These are phyloP conservation scores for Rachycentron canadum DNA, from an alignment of 2,797 vertebrate species.

Conservation along the genomic window DNA sequence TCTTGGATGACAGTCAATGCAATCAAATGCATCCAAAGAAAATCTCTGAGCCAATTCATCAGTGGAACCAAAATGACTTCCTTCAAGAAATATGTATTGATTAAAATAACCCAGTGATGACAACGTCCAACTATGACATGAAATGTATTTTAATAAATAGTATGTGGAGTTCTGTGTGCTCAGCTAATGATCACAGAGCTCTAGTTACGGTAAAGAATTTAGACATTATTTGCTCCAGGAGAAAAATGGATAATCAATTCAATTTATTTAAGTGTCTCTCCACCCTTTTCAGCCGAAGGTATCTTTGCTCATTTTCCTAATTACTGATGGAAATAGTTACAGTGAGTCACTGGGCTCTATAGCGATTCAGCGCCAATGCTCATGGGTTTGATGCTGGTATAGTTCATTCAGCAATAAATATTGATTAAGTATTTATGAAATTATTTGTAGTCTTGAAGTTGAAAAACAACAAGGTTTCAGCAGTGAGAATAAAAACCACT, in stretches of 20 bases:
- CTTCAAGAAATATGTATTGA: conserved; percentile 36
- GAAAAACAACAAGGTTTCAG: neutral
- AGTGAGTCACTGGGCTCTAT: conserved; percentile 4
- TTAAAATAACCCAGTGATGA: conserved; percentile 36
- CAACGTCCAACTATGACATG: conserved; percentile 8
- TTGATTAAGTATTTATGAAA: neutral
- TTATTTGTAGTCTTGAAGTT: neutral
- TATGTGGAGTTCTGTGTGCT: conserved; percentile 18
- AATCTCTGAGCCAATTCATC: conserved; percentile 34
- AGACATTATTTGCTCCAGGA: neutral
- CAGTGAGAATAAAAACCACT: neutral
- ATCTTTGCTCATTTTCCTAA: conserved; percentile 3
- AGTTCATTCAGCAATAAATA: too few species aligned
- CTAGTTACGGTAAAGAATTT: conserved; percentile 7
- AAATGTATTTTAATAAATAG: conserved; percentile 23
- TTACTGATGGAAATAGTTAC: neutral
- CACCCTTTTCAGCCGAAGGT: neutral
- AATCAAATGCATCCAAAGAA: conserved; percentile 35
- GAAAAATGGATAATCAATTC: conserved; percentile 8
- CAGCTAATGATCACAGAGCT: conserved; percentile 27
- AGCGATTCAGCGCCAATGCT: neutral
- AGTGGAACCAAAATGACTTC: conserved; percentile 24
- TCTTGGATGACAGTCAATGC: conserved; percentile 33
- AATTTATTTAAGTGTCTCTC: conserved; percentile 9
- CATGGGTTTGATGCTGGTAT: neutral